These are phyloP conservation scores for Varanus salvator DNA, from an alignment of 2,113 vertebrate species.

Conservation along the genomic window DNA sequence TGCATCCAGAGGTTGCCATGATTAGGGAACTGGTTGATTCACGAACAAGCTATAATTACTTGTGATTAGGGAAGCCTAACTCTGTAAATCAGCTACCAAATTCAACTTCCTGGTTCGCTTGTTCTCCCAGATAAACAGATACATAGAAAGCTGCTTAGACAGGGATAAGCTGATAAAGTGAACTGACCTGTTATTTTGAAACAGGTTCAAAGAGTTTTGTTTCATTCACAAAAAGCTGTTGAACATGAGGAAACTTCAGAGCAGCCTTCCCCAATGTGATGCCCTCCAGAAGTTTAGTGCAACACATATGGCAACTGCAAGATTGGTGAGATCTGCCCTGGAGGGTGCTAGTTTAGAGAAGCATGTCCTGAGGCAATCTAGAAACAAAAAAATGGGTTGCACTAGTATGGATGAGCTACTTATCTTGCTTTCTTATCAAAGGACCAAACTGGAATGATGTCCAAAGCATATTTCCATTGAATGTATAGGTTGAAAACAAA, in stretches of 20 bases:
- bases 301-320: no score
- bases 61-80: background rate
- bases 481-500: background rate
- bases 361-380: background rate
- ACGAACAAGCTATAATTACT: background rate
- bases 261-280: no score
- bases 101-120: conserved; percentile 12
- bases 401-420: background rate
- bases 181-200: conserved; percentile 33
- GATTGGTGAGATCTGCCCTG: background rate
- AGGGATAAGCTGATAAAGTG: conserved; percentile 35
- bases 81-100: background rate
- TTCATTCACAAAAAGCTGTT: conserved; percentile 41
- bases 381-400: background rate
- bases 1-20: background rate
- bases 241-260: background rate
- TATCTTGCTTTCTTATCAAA: background rate
- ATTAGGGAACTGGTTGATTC: background rate
- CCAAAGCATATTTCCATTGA: background rate
- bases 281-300: no score
- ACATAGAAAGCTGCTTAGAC: background rate
- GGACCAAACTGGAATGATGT: background rate
- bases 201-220: conserved; percentile 51
- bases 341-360: background rate
- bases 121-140: background rate